phyloP scores from a whole-genome alignment of 2,113 vertebrate genomes.

The Carettochelys insculpta region DNA sequence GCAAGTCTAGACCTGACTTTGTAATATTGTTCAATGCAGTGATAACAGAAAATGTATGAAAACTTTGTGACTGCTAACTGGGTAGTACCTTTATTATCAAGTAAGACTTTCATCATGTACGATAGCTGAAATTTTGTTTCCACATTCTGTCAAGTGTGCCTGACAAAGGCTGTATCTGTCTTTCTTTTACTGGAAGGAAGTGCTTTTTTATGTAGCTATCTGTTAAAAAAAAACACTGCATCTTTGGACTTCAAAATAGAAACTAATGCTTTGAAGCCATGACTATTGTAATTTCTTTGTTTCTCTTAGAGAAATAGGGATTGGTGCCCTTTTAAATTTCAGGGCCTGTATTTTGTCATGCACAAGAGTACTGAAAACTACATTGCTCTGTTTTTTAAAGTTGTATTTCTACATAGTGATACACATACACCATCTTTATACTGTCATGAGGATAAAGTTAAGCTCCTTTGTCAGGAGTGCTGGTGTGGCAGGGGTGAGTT shows the following conservation, averaged over 20 bases:
- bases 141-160: background rate
- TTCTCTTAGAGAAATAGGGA: conserved; percentile 39
- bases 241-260: background rate
- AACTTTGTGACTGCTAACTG: conserved; percentile 30
- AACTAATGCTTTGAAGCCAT: background rate
- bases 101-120: background rate
- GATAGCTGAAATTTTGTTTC: conserved; percentile 18
- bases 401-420: conserved; percentile 40
- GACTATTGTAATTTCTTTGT: background rate
- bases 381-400: conserved; percentile 65
- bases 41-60: conserved; percentile 21
- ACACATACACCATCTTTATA: conserved; percentile 44
- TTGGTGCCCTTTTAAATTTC: conserved; percentile 24
- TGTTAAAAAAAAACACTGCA: background rate
- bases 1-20: conserved; percentile 30
- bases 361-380: conserved; percentile 46
- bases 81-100: background rate
- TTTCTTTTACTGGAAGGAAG: background rate
- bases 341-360: conserved; percentile 29
- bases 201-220: background rate
- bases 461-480: conserved; percentile 64
- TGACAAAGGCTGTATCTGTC: background rate
- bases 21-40: conserved; percentile 7
- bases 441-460: conserved; percentile 64
- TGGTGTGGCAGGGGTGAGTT: conserved; percentile 47